Conservation (phyloP, 2,888 invertebrate genomes). For the Euspilapteryx auroguttella region DNA sequence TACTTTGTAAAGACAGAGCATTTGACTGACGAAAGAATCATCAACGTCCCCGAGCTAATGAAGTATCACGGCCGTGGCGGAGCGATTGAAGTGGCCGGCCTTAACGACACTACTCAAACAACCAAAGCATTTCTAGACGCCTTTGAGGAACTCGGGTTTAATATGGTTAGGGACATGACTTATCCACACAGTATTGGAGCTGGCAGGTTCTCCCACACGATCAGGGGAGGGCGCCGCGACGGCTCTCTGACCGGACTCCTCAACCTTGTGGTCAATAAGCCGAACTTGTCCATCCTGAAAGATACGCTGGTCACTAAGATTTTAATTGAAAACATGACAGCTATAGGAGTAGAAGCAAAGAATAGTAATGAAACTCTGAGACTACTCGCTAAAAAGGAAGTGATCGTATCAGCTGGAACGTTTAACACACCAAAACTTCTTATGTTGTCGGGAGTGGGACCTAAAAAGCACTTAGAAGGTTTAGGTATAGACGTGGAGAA, state of each 20-base stretch:
- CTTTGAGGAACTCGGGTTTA: constrained; percentile 26
- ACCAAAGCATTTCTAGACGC: constrained; percentile 22
- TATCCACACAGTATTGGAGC: constrained; percentile 26
- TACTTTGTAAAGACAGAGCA: constrained; percentile 38
- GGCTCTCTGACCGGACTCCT: constrained; percentile 28
- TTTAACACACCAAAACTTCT: constrained; percentile 37
- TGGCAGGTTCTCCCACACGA: constrained; percentile 36
- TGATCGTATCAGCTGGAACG: constrained; percentile 32
- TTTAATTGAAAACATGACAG: constrained; percentile 18
- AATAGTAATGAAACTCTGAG: constrained; percentile 13
- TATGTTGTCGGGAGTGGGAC: constrained; percentile 35
- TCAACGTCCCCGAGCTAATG: constrained; percentile 20
- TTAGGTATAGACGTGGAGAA: constrained; percentile 18
- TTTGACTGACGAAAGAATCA: constrained; percentile 28
- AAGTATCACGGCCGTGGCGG: constrained; percentile 24
- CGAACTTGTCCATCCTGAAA: constrained; percentile 24
- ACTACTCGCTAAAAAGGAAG: constrained; percentile 24
- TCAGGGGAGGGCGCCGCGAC: constrained; percentile 23
- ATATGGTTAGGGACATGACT: constrained; percentile 36
- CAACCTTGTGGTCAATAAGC: constrained; percentile 14
- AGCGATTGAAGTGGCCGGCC: constrained; percentile 32
- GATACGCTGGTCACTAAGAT: constrained; percentile 24
- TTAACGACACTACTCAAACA: constrained; percentile 12
- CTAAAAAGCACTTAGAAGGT: constrained; percentile 18
- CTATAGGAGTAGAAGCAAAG: constrained; percentile 20